These are phyloP conservation scores for Sterna hirundo DNA, from an alignment of 2,113 vertebrate genomes.

Conservation along the genomic window DNA sequence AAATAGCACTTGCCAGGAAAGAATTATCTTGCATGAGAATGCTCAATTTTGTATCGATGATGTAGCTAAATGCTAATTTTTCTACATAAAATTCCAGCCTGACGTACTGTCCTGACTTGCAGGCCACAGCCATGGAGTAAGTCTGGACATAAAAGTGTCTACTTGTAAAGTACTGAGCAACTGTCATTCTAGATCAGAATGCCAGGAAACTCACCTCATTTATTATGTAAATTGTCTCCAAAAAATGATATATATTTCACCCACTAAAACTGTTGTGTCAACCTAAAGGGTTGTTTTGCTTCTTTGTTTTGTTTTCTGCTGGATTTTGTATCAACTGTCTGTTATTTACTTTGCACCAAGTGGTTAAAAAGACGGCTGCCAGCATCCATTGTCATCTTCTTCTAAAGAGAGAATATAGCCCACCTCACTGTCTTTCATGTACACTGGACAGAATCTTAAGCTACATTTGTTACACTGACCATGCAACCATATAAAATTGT, in stretches of 20 bases:
- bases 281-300: background rate
- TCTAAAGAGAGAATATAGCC: background rate
- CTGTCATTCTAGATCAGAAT: background rate
- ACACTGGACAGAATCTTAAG: background rate
- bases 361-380: background rate
- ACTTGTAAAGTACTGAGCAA: background rate
- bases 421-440: background rate
- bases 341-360: background rate
- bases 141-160: background rate
- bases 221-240: conserved; percentile 1
- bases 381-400: background rate
- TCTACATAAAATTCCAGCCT: background rate
- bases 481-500: conserved; percentile 46
- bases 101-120: background rate
- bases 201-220: background rate
- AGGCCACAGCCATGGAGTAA: background rate
- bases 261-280: background rate
- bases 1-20: background rate
- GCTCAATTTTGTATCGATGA: background rate
- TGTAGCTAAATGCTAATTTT: background rate
- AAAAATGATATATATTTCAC: background rate
- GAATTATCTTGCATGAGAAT: background rate
- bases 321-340: conserved; percentile 1
- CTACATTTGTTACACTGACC: conserved; percentile 48
- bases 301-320: background rate